A percentile compares a stretch with the other conserved stretches of the same genome.
Conservation (phyloP, 2,888 invertebrate genomes). For the Sesia bembeciformis region DNA sequence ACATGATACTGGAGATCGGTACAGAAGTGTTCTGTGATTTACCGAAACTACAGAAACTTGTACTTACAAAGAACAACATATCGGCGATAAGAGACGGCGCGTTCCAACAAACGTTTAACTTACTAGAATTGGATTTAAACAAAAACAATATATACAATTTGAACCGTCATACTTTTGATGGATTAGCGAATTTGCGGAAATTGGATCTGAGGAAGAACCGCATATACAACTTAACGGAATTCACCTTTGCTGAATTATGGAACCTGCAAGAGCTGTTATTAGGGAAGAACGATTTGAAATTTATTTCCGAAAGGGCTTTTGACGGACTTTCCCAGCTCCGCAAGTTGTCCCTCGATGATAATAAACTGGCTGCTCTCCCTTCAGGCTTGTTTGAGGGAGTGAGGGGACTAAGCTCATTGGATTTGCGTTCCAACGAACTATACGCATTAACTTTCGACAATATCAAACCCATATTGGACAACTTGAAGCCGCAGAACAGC, state of each 20-base stretch:
- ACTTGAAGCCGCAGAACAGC: conserved; percentile 83
- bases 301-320: conserved; percentile 84
- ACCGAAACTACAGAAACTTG: conserved; percentile 82
- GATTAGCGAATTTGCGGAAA: conserved; percentile 81
- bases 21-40: conserved; percentile 82
- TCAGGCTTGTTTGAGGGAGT: conserved; percentile 83
- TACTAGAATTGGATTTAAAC: conserved; percentile 87
- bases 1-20: conserved; percentile 83
- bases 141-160: conserved; percentile 83
- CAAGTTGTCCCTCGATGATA: conserved; percentile 83
- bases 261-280: conserved; percentile 80
- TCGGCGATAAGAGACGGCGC: conserved; percentile 89
- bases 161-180: conserved; percentile 85
- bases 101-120: conserved; percentile 81
- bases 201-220: conserved; percentile 84
- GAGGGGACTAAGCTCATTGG: conserved; percentile 80
- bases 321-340: conserved; percentile 82
- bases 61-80: conserved; percentile 90
- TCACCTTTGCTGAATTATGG: conserved; percentile 86
- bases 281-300: conserved; percentile 80
- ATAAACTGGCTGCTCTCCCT: conserved; percentile 81
- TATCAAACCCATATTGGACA: conserved; percentile 84
- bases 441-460: conserved; percentile 85
- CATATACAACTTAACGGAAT: conserved; percentile 84
- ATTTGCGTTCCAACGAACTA: conserved; percentile 84